Evolutionary conservation across 2,113 vertebrate genomes (phyloP).

Genomic region (Engraulis encrasicolus): DNA sequence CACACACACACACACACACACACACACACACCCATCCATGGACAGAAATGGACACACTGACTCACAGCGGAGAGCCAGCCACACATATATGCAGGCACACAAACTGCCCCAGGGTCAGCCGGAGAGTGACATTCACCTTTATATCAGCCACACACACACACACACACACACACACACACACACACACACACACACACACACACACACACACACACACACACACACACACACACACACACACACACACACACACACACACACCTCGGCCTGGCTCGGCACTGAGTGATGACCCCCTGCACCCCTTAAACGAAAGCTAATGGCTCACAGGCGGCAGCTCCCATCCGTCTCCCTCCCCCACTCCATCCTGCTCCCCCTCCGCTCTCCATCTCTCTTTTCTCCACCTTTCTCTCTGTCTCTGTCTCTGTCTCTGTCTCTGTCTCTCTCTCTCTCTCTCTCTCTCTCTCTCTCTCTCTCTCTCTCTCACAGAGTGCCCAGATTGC

Average conservation of each 20-base stretch:
- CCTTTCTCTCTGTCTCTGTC: background rate
- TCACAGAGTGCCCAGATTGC: background rate
- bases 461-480: background rate
- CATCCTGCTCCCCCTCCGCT: no score
- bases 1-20: no score
- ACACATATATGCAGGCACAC: background rate
- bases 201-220: conserved; percentile 27
- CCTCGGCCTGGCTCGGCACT: conserved; percentile 54
- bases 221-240: conserved; percentile 37
- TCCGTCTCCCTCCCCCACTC: conserved; percentile 53
- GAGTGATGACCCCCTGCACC: conserved; percentile 70
- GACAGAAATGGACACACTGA: no score
- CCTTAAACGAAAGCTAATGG: conserved; percentile 69
- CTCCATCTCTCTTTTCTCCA: background rate
- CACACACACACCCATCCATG: no score
- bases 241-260: conserved; percentile 19
- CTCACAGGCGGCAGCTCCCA: conserved; percentile 63
- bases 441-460: background rate
- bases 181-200: no score
- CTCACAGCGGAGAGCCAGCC: no score
- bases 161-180: background rate
- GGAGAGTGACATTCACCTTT: conserved; percentile 9
- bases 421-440: background rate
- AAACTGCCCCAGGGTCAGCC: background rate
- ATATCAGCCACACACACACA: conserved; percentile 29